A percentile compares a stretch with the other conserved stretches of the same genome.
phyloP scores from a whole-genome alignment of 2,113 vertebrate species.

The Paralichthys olivaceus region DNA sequence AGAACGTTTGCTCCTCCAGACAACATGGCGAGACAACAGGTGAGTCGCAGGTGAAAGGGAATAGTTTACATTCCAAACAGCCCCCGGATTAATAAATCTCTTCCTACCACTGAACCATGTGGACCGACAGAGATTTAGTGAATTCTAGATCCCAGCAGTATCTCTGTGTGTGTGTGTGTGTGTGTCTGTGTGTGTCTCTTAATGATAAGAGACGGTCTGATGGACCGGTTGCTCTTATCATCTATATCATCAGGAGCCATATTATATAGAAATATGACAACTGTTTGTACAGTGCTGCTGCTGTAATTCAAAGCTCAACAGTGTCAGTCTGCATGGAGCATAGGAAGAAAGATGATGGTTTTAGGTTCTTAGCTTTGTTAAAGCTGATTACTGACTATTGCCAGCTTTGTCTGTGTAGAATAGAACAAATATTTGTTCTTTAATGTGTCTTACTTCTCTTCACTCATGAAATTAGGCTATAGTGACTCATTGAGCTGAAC shows the following conservation, averaged over 20 bases:
- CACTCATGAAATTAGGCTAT: neutral
- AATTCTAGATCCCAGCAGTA: neutral
- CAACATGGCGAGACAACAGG: conserved; percentile 35
- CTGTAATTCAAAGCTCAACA: neutral
- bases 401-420: neutral
- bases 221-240: conserved; percentile 22
- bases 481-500: neutral
- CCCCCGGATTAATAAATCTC: neutral
- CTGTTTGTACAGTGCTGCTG: neutral
- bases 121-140: neutral
- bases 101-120: conserved; percentile 2
- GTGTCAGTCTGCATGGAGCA: neutral
- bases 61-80: conserved; percentile 57
- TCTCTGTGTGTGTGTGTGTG: neutral
- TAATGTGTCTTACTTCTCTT: neutral
- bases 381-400: neutral
- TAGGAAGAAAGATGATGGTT: neutral
- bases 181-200: conserved; percentile 4
- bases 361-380: neutral
- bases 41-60: conserved; percentile 59
- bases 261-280: conserved; percentile 9
- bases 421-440: neutral
- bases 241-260: conserved; percentile 15
- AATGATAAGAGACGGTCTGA: conserved; percentile 20
- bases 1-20: conserved; percentile 9